Evolutionary conservation across 2,113 vertebrate species (phyloP).

Genomic region (Perccottus glenii): DNA sequence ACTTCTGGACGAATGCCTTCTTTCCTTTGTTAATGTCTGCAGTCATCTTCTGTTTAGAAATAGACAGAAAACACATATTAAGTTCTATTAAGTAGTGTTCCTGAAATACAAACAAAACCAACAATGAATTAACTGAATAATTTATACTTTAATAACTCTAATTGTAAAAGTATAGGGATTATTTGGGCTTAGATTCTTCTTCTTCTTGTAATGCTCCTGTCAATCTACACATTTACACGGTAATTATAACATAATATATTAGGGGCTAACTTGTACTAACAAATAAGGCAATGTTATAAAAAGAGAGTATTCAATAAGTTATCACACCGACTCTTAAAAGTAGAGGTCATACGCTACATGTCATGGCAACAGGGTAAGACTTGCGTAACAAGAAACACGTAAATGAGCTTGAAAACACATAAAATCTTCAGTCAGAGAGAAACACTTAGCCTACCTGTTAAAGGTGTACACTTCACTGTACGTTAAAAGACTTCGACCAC

Average conservation of each 20-base stretch:
- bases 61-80: not conserved
- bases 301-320: not conserved
- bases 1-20: constrained; percentile 85
- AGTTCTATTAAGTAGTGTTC: not conserved
- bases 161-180: too few species aligned
- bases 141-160: too few species aligned
- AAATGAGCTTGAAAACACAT: not conserved
- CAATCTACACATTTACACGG: too few species aligned
- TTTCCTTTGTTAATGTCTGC: constrained; percentile 80
- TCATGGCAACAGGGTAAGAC: not conserved
- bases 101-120: not conserved
- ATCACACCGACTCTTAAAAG: not conserved
- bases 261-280: not conserved
- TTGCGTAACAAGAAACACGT: not conserved
- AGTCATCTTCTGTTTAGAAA: constrained; percentile 65
- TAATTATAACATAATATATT: too few species aligned
- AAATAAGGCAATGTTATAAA: not conserved
- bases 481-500: not conserved
- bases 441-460: not conserved
- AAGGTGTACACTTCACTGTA: not conserved
- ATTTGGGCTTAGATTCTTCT: too few species aligned
- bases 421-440: not conserved
- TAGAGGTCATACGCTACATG: not conserved
- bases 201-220: too few species aligned
- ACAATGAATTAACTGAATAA: too few species aligned